Evolutionary conservation across 2,113 vertebrate genomes (phyloP).

Genomic region (Nipponia nippon): DNA sequence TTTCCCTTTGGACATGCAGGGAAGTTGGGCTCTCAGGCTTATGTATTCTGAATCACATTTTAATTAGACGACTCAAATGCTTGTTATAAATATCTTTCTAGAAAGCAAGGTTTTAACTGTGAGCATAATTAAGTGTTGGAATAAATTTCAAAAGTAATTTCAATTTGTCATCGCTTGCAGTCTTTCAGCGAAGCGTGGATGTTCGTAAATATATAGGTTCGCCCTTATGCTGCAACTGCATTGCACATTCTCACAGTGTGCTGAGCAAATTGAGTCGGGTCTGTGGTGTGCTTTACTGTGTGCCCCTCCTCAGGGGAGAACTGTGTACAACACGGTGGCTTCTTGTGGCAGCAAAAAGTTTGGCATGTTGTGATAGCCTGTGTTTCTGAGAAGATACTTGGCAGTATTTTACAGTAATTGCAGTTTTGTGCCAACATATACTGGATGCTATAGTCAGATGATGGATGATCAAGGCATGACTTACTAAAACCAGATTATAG

Average conservation of each 20-base stretch:
- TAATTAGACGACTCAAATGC: slow-evolving; percentile 23
- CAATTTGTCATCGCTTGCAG: not conserved
- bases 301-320: not conserved
- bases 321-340: not conserved
- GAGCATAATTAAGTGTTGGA: not conserved
- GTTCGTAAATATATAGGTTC: not conserved
- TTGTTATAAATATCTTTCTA: not conserved
- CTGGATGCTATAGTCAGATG: not conserved
- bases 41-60: not conserved
- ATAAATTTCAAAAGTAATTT: slow-evolving; percentile 4
- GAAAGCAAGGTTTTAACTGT: not conserved
- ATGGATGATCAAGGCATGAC: not conserved
- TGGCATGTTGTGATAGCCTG: not conserved
- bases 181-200: not conserved
- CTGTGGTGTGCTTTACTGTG: not conserved
- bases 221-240: not conserved
- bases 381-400: not conserved
- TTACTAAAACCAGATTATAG: not conserved
- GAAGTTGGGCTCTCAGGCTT: not conserved
- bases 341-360: not conserved
- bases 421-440: not conserved
- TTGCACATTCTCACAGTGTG: not conserved
- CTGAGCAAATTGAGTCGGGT: not conserved
- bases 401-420: not conserved
- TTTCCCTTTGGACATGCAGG: not conserved